Evolutionary conservation across 2,888 invertebrate genomes (phyloP).

Genomic region (Cephalotes varians): DNA sequence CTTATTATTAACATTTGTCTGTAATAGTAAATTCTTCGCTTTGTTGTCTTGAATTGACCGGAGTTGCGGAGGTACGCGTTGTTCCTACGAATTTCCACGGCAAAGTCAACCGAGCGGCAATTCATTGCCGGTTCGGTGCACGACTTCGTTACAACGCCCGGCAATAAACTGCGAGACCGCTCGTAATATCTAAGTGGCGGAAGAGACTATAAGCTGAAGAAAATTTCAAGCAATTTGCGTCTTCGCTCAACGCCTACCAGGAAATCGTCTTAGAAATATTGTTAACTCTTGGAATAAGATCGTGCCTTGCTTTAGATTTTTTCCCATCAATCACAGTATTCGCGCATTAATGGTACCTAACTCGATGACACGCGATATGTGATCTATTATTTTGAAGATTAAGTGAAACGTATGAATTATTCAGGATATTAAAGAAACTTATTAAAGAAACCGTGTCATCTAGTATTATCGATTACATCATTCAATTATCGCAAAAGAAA

Average conservation of each 20-base stretch:
- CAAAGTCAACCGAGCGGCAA: conserved; percentile 63
- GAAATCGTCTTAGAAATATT: conserved; percentile 51
- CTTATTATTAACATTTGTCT: neutral
- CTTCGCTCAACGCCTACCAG: conserved; percentile 27
- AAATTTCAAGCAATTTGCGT: conserved; percentile 54
- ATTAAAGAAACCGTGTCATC: neutral
- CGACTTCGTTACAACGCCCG: conserved; percentile 57
- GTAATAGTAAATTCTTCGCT: conserved; percentile 7
- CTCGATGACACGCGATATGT: neutral
- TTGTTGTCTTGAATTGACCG: conserved; percentile 26
- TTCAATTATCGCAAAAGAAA: neutral
- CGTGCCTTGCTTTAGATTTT: neutral
- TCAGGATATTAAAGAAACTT: neutral
- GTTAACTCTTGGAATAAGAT: conserved; percentile 21
- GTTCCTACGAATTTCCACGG: conserved; percentile 68
- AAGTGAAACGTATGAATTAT: neutral
- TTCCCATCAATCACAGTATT: neutral
- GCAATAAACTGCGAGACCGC: conserved; percentile 55
- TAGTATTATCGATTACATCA: neutral
- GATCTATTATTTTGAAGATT: neutral
- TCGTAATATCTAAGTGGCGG: conserved; percentile 55
- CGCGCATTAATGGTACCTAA: neutral
- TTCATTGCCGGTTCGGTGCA: conserved; percentile 65
- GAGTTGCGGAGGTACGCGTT: conserved; percentile 59
- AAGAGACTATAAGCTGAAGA: conserved; percentile 54